Evolutionary conservation across 2,888 invertebrate genomes (phyloP).

Genomic region (Acrocyrtus sp.): DNA sequence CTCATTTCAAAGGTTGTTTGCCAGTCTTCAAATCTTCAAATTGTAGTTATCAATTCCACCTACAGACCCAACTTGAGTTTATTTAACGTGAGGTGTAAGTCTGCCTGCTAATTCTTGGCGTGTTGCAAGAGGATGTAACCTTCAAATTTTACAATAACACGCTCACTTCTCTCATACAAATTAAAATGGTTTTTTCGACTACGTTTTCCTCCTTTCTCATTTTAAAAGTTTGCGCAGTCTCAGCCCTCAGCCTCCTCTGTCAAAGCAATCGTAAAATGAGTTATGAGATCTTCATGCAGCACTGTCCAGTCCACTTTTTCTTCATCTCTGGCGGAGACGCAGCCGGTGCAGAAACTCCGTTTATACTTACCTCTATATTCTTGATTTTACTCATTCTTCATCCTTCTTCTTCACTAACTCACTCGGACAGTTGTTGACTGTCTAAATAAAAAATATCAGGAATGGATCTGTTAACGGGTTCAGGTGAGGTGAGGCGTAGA

Average conservation of each 20-base stretch:
- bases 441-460: neutral
- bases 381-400: neutral
- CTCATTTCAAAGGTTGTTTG: too few species aligned
- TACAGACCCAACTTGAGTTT: neutral
- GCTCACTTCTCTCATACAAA: neutral
- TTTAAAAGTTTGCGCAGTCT: conserved; percentile 1
- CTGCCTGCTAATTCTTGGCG: neutral
- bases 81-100: neutral
- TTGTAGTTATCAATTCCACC: neutral
- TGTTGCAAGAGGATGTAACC: neutral
- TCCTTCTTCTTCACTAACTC: neutral
- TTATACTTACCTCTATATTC: neutral
- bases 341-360: too few species aligned
- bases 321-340: neutral
- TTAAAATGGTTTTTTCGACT: neutral
- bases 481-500: conserved; percentile 17
- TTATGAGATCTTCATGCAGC: conserved; percentile 1
- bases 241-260: too few species aligned
- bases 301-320: conserved; percentile 9
- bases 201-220: neutral
- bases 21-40: too few species aligned
- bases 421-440: neutral
- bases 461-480: conserved; percentile 16
- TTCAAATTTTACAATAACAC: neutral
- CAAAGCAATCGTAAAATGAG: conserved; percentile 17